Conservation (phyloP, 2,113 vertebrate species). For the Burhinus bistriatus region DNA sequence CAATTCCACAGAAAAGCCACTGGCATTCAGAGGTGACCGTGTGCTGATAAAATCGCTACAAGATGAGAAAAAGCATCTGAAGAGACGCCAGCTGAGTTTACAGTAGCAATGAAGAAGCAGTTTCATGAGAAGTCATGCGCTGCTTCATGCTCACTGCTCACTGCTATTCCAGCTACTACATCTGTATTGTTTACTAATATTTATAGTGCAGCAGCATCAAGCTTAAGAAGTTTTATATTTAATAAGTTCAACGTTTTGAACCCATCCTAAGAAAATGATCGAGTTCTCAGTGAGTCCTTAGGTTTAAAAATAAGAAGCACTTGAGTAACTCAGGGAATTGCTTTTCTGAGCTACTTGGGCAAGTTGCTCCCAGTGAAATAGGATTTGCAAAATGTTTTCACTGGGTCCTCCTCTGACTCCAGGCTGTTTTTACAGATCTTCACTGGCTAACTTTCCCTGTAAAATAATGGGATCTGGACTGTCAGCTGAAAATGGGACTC, state of each 20-base stretch:
- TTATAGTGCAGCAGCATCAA: not conserved
- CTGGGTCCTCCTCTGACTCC: not conserved
- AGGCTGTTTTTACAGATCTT: not conserved
- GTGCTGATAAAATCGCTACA: not conserved
- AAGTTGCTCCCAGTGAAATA: not conserved
- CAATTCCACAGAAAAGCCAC: not conserved
- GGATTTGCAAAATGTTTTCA: not conserved
- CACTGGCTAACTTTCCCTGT: not conserved
- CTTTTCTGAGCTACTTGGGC: not conserved
- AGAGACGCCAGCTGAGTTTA: constrained; percentile 20
- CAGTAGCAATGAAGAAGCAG: not conserved
- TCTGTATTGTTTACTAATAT: constrained; percentile 36
- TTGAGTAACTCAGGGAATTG: not conserved
- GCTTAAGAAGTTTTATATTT: constrained; percentile 20
- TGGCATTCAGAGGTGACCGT: not conserved
- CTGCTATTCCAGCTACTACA: not conserved
- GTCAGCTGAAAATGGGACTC: not conserved
- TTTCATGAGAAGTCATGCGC: not conserved
- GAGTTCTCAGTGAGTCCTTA: not conserved
- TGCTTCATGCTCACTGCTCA: not conserved
- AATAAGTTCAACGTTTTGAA: not conserved
- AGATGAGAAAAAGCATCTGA: not conserved
- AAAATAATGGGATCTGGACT: not conserved
- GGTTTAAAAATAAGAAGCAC: not conserved
- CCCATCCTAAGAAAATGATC: not conserved